Conservation (phyloP, 2,113 vertebrate species). For the Malurus alboscapulatus region DNA sequence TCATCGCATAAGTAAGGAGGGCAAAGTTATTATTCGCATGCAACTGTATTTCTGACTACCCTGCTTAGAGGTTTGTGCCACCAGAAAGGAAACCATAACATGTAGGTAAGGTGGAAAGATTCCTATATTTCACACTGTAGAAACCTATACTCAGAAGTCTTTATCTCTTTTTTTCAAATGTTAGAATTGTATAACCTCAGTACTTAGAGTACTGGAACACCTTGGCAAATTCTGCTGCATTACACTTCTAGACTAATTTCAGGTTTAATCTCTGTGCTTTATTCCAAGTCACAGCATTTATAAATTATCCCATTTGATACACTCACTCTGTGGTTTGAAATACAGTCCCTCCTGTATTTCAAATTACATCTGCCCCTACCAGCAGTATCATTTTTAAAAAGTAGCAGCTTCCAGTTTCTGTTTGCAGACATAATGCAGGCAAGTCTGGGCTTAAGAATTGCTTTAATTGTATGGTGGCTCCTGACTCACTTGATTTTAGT, state of each 20-base stretch:
- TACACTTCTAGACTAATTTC: background rate
- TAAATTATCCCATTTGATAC: background rate
- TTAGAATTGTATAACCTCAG: background rate
- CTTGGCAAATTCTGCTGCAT: background rate
- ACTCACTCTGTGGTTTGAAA: background rate
- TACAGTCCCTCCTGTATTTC: background rate
- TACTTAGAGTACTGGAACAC: background rate
- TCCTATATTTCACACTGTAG: background rate
- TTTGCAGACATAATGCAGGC: background rate
- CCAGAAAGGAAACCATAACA: background rate
- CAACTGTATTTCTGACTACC: background rate
- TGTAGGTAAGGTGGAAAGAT: background rate
- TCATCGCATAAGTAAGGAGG: background rate
- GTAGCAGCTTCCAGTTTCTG: background rate
- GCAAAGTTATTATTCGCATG: background rate
- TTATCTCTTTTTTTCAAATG: background rate
- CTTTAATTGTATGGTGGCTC: background rate
- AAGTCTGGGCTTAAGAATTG: background rate
- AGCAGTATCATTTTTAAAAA: background rate
- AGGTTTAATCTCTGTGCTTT: background rate
- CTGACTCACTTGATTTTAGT: background rate
- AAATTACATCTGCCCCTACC: background rate
- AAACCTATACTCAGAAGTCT: background rate
- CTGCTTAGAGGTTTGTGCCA: background rate
- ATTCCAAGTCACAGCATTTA: background rate